Evolutionary conservation across 2,888 invertebrate species (phyloP).

Genomic region (Euzophera pinguis): DNA sequence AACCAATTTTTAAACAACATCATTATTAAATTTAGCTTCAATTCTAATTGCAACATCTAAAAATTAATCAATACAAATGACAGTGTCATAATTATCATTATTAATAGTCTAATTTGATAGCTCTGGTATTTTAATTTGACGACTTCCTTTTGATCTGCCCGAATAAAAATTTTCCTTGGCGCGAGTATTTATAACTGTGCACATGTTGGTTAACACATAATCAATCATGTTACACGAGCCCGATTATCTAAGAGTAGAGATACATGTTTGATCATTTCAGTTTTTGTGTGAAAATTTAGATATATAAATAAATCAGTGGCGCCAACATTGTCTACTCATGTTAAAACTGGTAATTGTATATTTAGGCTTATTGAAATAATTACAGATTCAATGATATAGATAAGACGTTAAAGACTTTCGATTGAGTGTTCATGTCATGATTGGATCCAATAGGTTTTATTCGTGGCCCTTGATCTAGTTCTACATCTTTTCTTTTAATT

Average conservation of each 20-base stretch:
- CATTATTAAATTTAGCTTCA: neutral
- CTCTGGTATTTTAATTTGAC: slow-evolving; percentile 1
- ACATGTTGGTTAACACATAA: slow-evolving; percentile 20
- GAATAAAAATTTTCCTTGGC: slow-evolving; percentile 16
- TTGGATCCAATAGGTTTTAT: too few relatives aligned
- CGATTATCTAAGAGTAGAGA: slow-evolving; percentile 13
- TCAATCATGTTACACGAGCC: slow-evolving; percentile 24
- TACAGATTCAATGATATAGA: too few relatives aligned
- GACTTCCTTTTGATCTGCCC: slow-evolving; percentile 8
- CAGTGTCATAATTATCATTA: neutral
- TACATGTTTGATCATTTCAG: neutral
- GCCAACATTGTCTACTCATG: neutral
- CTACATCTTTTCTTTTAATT: too few relatives aligned
- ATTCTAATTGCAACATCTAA: neutral
- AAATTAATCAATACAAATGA: neutral
- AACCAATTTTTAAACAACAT: neutral
- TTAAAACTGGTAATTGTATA: too few relatives aligned
- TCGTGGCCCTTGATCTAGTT: too few relatives aligned
- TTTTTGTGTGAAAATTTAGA: neutral
- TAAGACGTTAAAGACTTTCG: too few relatives aligned
- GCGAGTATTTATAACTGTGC: slow-evolving; percentile 3
- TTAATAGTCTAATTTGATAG: slow-evolving; percentile 4
- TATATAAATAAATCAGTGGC: neutral
- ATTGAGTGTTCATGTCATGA: too few relatives aligned
- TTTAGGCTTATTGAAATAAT: too few relatives aligned